Conservation (phyloP, 2,888 invertebrate genomes). For the Hydropsyche betteni region DNA sequence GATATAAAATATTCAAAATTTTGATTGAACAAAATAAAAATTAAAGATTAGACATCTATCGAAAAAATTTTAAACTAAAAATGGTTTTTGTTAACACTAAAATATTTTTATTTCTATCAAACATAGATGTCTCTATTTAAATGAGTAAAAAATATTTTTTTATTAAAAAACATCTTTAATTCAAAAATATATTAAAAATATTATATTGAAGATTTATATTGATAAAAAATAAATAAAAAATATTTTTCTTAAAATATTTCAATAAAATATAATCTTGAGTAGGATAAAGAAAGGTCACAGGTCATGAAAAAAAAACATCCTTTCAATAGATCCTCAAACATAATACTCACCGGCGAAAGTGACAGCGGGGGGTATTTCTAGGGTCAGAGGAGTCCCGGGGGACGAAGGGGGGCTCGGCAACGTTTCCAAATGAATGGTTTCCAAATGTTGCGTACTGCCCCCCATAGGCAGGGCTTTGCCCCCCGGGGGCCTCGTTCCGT, state of each 20-base stretch:
- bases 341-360: not conserved
- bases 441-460: too few species aligned
- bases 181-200: not conserved
- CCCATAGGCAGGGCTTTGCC: constrained; percentile 8
- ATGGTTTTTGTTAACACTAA: not conserved
- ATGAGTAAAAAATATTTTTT: not conserved
- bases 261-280: too few species aligned
- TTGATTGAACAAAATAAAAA: not conserved
- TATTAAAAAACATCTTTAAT: not conserved
- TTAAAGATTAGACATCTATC: not conserved
- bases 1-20: not conserved
- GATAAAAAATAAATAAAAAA: too few species aligned
- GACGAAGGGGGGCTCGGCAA: constrained; percentile 31
- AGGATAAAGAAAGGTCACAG: too few species aligned
- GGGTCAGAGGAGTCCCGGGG: constrained; percentile 35
- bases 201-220: too few species aligned
- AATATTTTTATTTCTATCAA: not conserved
- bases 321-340: not conserved
- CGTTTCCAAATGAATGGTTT: constrained; percentile 6
- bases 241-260: too few species aligned
- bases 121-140: not conserved
- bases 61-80: not conserved
- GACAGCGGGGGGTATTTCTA: constrained; percentile 3
- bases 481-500: constrained; percentile 54
- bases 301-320: not conserved